phyloP scores from a whole-genome alignment of 2,888 invertebrate species.

The Synanthedon tipuliformis region DNA sequence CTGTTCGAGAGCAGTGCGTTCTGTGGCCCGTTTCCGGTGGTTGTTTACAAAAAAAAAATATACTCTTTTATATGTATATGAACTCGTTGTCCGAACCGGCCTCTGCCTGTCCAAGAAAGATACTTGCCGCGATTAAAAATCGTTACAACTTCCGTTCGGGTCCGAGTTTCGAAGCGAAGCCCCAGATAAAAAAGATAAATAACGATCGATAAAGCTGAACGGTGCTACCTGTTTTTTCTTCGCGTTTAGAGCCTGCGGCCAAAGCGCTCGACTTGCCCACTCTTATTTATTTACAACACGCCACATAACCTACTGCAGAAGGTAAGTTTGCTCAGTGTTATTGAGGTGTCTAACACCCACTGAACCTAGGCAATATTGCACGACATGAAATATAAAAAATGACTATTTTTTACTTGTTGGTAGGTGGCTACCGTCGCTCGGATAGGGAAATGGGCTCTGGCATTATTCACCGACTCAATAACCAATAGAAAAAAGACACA shows the following conservation, averaged over 20 bases:
- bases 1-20: constrained; percentile 56
- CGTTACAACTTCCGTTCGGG: constrained; percentile 68
- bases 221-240: constrained; percentile 66
- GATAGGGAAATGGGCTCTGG: no score
- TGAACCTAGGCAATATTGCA: no score
- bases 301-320: background rate
- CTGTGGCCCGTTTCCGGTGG: constrained; percentile 61
- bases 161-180: constrained; percentile 44
- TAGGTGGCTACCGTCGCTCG: background rate
- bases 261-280: constrained; percentile 22
- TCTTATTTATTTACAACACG: constrained; percentile 5
- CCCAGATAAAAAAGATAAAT: constrained; percentile 65
- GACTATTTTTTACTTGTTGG: no score
- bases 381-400: no score
- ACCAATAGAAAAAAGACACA: no score
- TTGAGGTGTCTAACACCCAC: no score
- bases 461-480: background rate
- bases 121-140: constrained; percentile 68
- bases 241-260: constrained; percentile 38
- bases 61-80: constrained; percentile 14
- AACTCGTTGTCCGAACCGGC: constrained; percentile 46
- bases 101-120: constrained; percentile 46
- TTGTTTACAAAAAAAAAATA: constrained; percentile 61
- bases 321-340: background rate
- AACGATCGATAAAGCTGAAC: constrained; percentile 66